Evolutionary conservation across 1,140 invertebrate species (phyloP), one percentile per base, ranked within the genome.

Genomic region (Drosophila lini): DNA sequence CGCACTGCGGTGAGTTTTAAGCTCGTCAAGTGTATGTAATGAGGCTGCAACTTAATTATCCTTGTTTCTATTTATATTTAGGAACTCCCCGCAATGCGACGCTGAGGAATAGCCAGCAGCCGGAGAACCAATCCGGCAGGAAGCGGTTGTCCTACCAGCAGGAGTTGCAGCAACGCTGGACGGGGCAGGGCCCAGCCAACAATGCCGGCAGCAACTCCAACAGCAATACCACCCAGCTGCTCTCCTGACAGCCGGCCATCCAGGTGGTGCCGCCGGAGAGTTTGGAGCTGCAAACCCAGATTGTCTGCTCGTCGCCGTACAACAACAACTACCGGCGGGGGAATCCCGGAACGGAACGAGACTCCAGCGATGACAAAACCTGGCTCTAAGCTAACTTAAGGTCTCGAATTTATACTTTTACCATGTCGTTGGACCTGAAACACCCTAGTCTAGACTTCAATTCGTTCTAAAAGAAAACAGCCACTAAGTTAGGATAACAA

Each of bases 1-100:
- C 91, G 38, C 91, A 92, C 48, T 68, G 82, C 63, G 91, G 91
- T 92, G 79, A 83, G 89, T 64, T 32, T 10, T 9, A 15, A 3
- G 32, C 16, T 13, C 47, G 8, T 16, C n/a, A 16, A 42, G 28
- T 48, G 48, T 10, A 36, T 10, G 32, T 59, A n/a, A 34, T 45
- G 16, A 42, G 57, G 45, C 34, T 34, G 41, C 40, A 1, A 22
- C 5, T 52, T 44, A 40, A 67, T 50, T 53, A 31, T 45, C 2
- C 25, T 22, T 28, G 4, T n/a, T 16, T 15, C n/a, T 2, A 41
- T 8, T 11, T 36, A 8, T 9, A 3, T 6, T 55, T 25, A 88
- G 84, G 80, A 48, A 70, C 64, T 13, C 38, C 69, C 13, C 83
- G 83, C 16, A 83, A 45, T 59, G 50, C 83, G 7, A 60, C 63